Evolutionary conservation across 2,797 vertebrate species (phyloP), one percentile per base, ranked within the genome.

Genomic region (Syndactyla subalaris): DNA sequence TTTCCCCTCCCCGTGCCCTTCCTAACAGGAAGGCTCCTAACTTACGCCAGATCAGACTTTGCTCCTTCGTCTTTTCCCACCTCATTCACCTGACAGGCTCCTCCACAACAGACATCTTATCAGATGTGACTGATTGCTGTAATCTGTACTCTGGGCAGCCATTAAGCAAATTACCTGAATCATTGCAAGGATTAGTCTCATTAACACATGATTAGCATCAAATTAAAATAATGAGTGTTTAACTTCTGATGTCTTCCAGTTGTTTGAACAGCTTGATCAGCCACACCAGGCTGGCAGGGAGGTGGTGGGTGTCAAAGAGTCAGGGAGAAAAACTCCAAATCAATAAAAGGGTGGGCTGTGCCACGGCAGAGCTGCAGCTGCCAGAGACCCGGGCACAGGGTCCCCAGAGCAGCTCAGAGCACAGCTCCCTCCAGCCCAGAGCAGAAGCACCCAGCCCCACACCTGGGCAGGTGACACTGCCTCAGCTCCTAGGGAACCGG

Each of bases 161-260:
- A 99, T 99, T 99, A 99, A 99, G 99, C 99, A 99, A 99, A 99
- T 99, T 99, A 99, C 99, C 99, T 99, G 99, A 99, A 99, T 99
- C 99, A 99, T 99, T 99, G 99, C 98, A 98, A 99, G 99, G 99
- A 99, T 99, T 99, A 99, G 99, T 99, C 99, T 99, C 99, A 99
- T 99, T 99, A 99, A 99, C 99, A 99, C 99, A 99, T 99, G 99
- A 99, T 99, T 99, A 99, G 99, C 99, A 99, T 99, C 99, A 99
- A 99, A 99, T 99, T 99, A 99, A 99, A 99, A 99, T 99, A 99
- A 99, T 99, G 99, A 99, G 99, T 99, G 99, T 99, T 99, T 99
- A 99, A 99, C 99, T 99, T 99, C 98, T 99, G 99, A 99, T 99
- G 99, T 99, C 99, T 99, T 99, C 99, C 99, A 99, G 99, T 99